Base-by-base conservation (phyloP, 2,888 invertebrate species). In the Drosophila antonietae region DNA sequence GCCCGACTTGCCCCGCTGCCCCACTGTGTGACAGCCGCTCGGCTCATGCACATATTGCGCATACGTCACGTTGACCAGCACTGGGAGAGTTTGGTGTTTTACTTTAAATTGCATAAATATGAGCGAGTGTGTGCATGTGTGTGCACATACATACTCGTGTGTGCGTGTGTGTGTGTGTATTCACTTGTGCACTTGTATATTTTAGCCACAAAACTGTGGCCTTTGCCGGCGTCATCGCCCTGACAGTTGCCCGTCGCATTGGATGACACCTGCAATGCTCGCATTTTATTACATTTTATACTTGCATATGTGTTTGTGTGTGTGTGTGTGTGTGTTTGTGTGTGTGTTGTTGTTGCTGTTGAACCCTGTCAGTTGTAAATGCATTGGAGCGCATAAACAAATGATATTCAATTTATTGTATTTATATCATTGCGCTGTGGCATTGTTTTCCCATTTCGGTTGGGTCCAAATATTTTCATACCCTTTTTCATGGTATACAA, bases 81-180 rank as follows among this genome's bases (percentile, higher is more conserved):
- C 68, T 43, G 74, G 75, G 74, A 84, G 77, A 76, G 75, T 84
- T 85, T 85, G 76, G 78, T 85, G 76, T 82, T 88, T 81, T 88
- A 88, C 78, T 89, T 88, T 84, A 89, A 85, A 88, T 85, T 89
- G 85, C 90, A 85, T 86, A 85, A 80, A 85, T 88, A 84, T 64
- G 66, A 57, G 68, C 59, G 14, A 20, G 33, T 37, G n/a, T 41
- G 52, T 58, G 14, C 37, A 49, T 18, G 20, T 12, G 20, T 37
- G 0, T 28, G 5, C 28, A 28, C n/a, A n/a, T n/a, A n/a, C n/a
- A n/a, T n/a, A n/a, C n/a, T 8, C 18, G 7, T 39, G 10, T 10
- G 6, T 49, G 12, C 46, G 41, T 44, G 9, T 31, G 15, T 68
- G 46, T 61, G 47, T 62, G 56, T 65, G 35, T 65, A 53, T 63